Base-by-base conservation (phyloP, 2,888 invertebrate genomes). In the Tinea semifulvella region DNA sequence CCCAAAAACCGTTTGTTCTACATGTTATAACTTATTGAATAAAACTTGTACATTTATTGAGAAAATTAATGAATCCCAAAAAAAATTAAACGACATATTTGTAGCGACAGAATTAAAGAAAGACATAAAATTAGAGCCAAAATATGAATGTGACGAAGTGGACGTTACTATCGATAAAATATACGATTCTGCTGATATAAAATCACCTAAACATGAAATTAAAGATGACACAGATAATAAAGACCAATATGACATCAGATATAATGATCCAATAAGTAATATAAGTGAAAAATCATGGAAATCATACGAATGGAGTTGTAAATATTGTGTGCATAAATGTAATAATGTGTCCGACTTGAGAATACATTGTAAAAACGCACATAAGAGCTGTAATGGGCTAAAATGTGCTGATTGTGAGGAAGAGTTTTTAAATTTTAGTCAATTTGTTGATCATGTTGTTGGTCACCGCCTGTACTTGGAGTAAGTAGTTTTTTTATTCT, bases 381-480 rank as follows among this genome's bases (percentile, higher is more conserved):
- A 54, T 25, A 44, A 42, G 6, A 46, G 45, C 2, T 54, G 54
- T 17, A 48, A 46, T 31, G 51, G 47, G 1, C 50, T 51, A 28
- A 47, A 46, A 20, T 54, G 54, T 44, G 46, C 40, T 0, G 53
- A 54, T 44, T 54, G 52, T 36, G 39, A 44, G 6, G 47, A 50
- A 27, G 45, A 47, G 13, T 49, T 49, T 17, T 45, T 46, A 27
- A 46, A 46, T 14, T 44, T 40, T 38, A 44, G 49, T 5, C 47
- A 43, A 1, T 53, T 52, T 40, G 46, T 53, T n/a, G 49, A 52
- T 13, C 53, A 54, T 48, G 49, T 50, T 8, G 39, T 50, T 35
- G 18, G 42, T 10, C 53, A 52, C 31, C 46, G 49, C 10, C 10
- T 19, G 3, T 17, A 17, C 3, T 19, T 43, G 7, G 22, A 16